Base-by-base conservation (phyloP, 2,797 vertebrate genomes). In the Octomys mimax region DNA sequence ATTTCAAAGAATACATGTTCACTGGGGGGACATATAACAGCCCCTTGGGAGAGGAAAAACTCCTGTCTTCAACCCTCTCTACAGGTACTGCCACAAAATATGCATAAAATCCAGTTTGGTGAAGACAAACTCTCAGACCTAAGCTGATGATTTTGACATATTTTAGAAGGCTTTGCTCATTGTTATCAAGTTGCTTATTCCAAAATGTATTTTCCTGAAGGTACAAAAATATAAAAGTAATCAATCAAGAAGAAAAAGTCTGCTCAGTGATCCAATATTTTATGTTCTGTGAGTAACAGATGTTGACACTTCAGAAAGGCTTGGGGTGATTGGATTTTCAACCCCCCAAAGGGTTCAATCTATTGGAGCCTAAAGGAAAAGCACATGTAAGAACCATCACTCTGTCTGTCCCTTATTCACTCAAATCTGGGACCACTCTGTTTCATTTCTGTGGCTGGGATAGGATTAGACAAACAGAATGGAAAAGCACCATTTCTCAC, bases 211-310 rank as follows among this genome's bases (percentile, higher is more conserved):
- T 95, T 97, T 93, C 66, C 46, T 96, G 4, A 19, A 84, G 57
- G 10, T 89, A n/a, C 52, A 89, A 87, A 85, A 94, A 90, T 39
- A 52, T 31, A 28, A 28, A 10, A 3, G 71, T 79, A 66, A 80
- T 92, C 87, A 68, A 19, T 95, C 77, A 93, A 70, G 87, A 95
- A 94, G 62, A 61, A 94, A 92, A 95, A 54, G 49, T 71, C 87
- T 95, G 16, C 36, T 62, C 21, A 61, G 49, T 12, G 77, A 91
- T 64, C 36, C 13, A 54, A 22, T 70, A 52, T 62, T 46, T 87
- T 26, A 46, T 82, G 59, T 52, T 92, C 64, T 77, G 26, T 90
- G 81, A 88, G 19, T 31, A 59, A 77, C 31, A 54, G 71, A 59
- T 92, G 59, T 70, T 77, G 46, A 46, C 59, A 90, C 57, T 42